Conservation (phyloP, 2,888 invertebrate species). For the Fragum sueziense region DNA sequence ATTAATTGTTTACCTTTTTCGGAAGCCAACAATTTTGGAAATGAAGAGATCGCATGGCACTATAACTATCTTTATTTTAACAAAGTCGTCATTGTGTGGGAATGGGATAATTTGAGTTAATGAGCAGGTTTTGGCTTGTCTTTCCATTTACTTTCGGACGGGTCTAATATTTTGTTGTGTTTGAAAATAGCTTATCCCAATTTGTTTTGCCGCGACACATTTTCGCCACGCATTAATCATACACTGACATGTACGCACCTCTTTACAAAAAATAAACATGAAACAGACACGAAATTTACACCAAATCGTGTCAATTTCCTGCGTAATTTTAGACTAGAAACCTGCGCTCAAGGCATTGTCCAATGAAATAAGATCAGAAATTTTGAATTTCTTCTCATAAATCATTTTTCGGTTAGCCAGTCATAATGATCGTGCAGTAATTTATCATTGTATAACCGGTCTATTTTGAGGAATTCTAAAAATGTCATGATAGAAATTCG, state of each 20-base stretch:
- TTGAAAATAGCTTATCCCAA: no score
- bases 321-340: conserved; percentile 18
- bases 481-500: neutral
- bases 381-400: conserved; percentile 14
- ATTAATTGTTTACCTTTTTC: no score
- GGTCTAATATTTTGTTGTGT: no score
- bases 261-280: conserved; percentile 10
- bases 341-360: conserved; percentile 2
- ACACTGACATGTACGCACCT: conserved; percentile 10
- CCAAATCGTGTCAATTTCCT: conserved; percentile 10
- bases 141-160: no score
- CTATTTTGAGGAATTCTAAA: neutral
- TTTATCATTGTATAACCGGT: conserved; percentile 13
- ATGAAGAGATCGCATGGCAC: no score
- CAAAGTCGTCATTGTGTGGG: no score
- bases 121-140: no score
- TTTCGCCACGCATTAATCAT: conserved; percentile 19
- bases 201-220: no score
- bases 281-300: conserved; percentile 27
- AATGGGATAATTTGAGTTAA: no score
- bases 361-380: conserved; percentile 13
- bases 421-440: conserved; percentile 21
- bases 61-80: no score
- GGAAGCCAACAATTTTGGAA: no score
- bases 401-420: conserved; percentile 7